These are phyloP conservation scores for Hirudinaria manillensis DNA, from an alignment of 2,888 invertebrate species.

Conservation along the genomic window DNA sequence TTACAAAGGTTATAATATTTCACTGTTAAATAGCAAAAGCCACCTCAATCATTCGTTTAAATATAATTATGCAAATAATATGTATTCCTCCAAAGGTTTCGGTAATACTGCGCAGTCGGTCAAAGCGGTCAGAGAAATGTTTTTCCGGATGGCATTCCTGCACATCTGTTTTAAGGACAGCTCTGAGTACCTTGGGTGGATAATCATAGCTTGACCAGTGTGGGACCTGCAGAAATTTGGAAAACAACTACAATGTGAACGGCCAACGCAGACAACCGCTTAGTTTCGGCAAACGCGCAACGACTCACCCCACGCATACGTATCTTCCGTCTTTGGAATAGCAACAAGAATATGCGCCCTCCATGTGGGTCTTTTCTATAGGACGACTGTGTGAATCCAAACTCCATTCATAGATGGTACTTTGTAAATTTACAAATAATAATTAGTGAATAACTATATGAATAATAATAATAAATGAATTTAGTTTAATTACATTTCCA, in stretches of 20 bases:
- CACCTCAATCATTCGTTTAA: background rate
- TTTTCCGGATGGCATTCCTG: constrained; percentile 2
- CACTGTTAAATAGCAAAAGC: too few species aligned
- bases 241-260: background rate
- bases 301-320: background rate
- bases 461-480: too few species aligned
- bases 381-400: background rate
- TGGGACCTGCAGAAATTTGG: background rate
- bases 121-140: background rate
- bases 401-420: background rate
- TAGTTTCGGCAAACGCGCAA: too few species aligned
- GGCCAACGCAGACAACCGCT: too few species aligned
- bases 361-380: background rate
- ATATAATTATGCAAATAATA: background rate
- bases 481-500: too few species aligned
- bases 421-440: too few species aligned
- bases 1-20: too few species aligned
- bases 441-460: too few species aligned
- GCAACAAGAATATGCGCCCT: background rate
- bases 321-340: background rate
- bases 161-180: constrained; percentile 6
- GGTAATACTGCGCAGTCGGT: background rate
- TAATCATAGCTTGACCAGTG: background rate
- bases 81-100: background rate
- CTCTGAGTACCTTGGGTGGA: background rate